Base-by-base conservation (phyloP, 2,797 vertebrate genomes). In the Denticeps clupeoides region DNA sequence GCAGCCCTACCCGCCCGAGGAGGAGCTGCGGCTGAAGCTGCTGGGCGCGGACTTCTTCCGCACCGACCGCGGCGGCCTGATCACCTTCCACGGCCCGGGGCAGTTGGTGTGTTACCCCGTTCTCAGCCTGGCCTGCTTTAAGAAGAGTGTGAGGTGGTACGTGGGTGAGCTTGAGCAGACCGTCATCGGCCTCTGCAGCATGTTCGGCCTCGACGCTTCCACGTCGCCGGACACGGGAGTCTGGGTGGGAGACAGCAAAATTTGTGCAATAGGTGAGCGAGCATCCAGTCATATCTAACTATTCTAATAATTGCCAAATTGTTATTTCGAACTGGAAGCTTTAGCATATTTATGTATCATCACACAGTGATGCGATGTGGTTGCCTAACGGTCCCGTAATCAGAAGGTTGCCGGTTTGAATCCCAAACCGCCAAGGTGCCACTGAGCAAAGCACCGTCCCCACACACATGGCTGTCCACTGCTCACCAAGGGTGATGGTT, bases 61-160 rank as follows among this genome's bases (percentile, higher is more conserved):
- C 8, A 77, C 78, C 4, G 79, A 86, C 67, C 78, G 93, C 7
- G 91, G 93, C 1, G 92, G 92, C 0, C 84, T 88, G 19, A 83
- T 90, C 52, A 95, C 91, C 1, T 95, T 91, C 68, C 91, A 94
- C 5, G 91, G 93, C 1, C 91, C 89, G 0, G 92, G 92, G 0
- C 91, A 95, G 74, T 71, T 96, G 41, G 80, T 96, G 15, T 92
- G 89, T 51, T 91, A 93, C 65, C 89, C 90, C 0, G 65, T 97
- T 2, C 77, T 97, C 11, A 75, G 93, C 65, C 77, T 97, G 57
- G 61, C 72, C 18, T 72, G 70, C 54, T 82, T 90, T 33, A 81
- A 73, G 53, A 83, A 87, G 67, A 82, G 87, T 7, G 72, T 96
- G 3, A 86, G 90, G 2, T 79, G 70, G 49, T 90, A 91, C 27